Base-by-base conservation (phyloP, 2,888 invertebrate genomes). In the Blastobasis adustella region DNA sequence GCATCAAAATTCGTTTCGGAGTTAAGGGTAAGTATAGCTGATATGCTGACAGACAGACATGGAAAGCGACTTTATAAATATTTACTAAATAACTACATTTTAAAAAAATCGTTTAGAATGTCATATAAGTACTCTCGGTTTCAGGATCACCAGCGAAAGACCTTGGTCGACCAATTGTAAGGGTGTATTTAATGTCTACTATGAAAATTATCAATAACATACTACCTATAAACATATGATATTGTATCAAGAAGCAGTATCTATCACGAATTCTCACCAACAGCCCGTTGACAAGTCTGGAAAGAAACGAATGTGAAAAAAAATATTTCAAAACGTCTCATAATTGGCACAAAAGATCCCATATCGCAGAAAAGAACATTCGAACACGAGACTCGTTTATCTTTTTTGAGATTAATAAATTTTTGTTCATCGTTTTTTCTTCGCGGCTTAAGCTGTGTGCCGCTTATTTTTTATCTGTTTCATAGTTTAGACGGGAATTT, bases 261-360 rank as follows among this genome's bases (percentile, higher is more conserved):
- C 54, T 61, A 76, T 72, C 69, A 69, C 69, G 73, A 68, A 64
- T 82, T 81, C 77, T 79, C 81, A 81, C 79, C 82, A 79, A 79
- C 51, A 37, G 5, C 9, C 69, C 58, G 60, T 63, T 69, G 70
- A 73, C 70, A 73, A 66, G 60, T 67, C 67, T 58, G 65, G 59
- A 46, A 63, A 65, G 67, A 69, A 73, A 62, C 58, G 49, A 56
- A 55, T 47, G 3, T 3, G 23, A 23, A 55, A 68, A 73, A 77
- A 77, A 72, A 63, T n/a, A n/a, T n/a, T 66, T 63, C 62, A 75
- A 72, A 71, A 66, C 63, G 68, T 69, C 71, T 77, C 71, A 79
- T 85, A 87, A 86, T 86, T 86, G 85, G 83, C 86, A 87, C 83
- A 87, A 86, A 82, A 82, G 84, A 82, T 76, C 61, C 69, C 70